A percentile compares a stretch with the other conserved stretches of the same genome.
Evolutionary conservation across 2,888 invertebrate species (phyloP).

Genomic region (Hartigia nigra): DNA sequence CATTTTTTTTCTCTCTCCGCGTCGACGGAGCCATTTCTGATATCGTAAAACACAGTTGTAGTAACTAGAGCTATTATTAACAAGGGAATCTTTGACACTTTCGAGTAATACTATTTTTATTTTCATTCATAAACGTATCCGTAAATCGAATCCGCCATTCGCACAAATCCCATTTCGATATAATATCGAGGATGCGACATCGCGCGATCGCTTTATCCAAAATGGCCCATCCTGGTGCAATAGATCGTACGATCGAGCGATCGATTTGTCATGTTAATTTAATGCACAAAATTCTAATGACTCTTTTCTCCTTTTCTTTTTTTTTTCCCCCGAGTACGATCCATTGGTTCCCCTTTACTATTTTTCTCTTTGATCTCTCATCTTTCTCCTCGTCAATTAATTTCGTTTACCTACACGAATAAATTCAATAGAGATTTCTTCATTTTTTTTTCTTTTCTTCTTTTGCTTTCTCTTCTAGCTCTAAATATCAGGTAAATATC

Average conservation of each 20-base stretch:
- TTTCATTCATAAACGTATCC: not conserved
- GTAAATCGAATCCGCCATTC: not conserved
- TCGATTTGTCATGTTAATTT: not conserved
- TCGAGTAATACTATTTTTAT: not conserved
- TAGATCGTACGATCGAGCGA: not conserved
- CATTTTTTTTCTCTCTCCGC: not conserved
- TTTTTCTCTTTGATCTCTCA: conserved; percentile 5
- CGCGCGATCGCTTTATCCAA: not conserved
- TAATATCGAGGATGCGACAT: not conserved
- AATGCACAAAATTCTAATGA: too few relatives aligned
- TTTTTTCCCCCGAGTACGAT: conserved; percentile 5
- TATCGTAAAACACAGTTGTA: conserved; percentile 1
- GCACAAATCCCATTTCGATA: too few relatives aligned
- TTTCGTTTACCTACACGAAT: conserved; percentile 3
- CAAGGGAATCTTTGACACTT: conserved; percentile 5
- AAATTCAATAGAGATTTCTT: conserved; percentile 5
- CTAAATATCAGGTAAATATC: conserved; percentile 47
- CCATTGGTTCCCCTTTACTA: not conserved
- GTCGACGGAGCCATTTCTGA: not conserved
- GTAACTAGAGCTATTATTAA: not conserved
- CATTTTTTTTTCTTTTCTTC: conserved; percentile 7
- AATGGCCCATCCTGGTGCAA: not conserved
- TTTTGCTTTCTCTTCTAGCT: conserved; percentile 34
- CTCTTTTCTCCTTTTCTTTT: not conserved
- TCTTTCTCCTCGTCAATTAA: conserved; percentile 14